phyloP scores from a whole-genome alignment of 2,797 vertebrate genomes.

The Thalassophryne amazonica region DNA sequence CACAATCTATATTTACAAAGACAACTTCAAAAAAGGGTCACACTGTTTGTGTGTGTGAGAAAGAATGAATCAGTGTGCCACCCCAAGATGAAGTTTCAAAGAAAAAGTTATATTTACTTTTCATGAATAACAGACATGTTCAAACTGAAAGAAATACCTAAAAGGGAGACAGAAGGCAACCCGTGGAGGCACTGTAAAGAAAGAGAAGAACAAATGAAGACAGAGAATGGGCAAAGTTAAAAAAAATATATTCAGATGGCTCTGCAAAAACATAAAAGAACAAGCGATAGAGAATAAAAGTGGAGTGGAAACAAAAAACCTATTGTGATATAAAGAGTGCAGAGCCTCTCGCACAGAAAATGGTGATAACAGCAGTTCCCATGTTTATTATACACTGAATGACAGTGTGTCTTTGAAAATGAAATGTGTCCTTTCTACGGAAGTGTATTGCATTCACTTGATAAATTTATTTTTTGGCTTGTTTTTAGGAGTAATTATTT shows the following conservation, averaged over 20 bases:
- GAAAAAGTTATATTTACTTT: constrained; percentile 7
- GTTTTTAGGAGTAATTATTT: no score
- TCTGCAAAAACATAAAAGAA: constrained; percentile 6
- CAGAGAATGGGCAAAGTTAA: background rate
- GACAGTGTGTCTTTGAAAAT: constrained; percentile 8
- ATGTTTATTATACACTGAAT: constrained; percentile 33
- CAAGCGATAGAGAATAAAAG: constrained; percentile 6
- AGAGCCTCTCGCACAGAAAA: no score
- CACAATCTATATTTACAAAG: background rate
- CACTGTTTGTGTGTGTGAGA: background rate
- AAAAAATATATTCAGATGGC: constrained; percentile 6
- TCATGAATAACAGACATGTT: constrained; percentile 21
- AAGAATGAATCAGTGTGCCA: background rate
- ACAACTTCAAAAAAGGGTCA: background rate
- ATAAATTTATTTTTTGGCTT: no score
- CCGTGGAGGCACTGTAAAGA: background rate
- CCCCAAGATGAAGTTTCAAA: constrained; percentile 9
- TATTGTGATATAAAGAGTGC: constrained; percentile 8
- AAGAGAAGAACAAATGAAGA: background rate
- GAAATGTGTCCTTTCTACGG: constrained; percentile 7
- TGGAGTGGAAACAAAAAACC: constrained; percentile 5
- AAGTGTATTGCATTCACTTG: no score
- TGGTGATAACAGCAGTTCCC: constrained; percentile 15
- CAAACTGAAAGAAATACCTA: constrained; percentile 18
- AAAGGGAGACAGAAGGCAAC: constrained; percentile 1